These are phyloP conservation scores for Euphonia xanthogaster DNA, from an alignment of 2,797 vertebrate genomes.

Conservation along the genomic window DNA sequence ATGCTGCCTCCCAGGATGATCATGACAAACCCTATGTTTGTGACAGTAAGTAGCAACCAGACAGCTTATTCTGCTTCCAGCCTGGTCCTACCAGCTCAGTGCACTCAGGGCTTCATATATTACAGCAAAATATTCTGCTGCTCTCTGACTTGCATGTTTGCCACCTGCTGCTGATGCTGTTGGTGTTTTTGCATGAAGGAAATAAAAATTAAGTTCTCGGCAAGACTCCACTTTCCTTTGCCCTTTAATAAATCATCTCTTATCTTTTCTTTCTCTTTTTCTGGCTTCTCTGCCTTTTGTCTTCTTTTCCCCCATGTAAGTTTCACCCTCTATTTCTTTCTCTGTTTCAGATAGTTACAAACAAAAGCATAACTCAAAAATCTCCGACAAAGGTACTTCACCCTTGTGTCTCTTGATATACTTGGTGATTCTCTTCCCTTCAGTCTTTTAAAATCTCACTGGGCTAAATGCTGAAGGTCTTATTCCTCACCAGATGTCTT, in stretches of 20 bases:
- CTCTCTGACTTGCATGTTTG: not conserved
- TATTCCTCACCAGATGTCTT: not conserved
- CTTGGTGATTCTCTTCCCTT: slow-evolving; percentile 40
- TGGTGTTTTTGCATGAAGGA: slow-evolving; percentile 36
- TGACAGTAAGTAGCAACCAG: slow-evolving; percentile 88
- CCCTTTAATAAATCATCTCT: slow-evolving; percentile 13
- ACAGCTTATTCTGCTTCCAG: slow-evolving; percentile 1
- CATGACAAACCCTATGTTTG: slow-evolving; percentile 98
- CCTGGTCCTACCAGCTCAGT: not conserved
- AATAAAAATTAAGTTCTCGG: not conserved
- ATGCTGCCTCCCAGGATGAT: slow-evolving; percentile 86
- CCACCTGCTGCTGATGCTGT: not conserved
- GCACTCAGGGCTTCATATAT: not conserved
- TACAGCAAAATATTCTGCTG: slow-evolving; percentile 8
- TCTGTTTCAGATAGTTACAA: slow-evolving; percentile 91
- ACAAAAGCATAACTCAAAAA: slow-evolving; percentile 89
- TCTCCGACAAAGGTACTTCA: slow-evolving; percentile 80
- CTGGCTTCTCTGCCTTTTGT: slow-evolving; percentile 28
- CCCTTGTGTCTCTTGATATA: slow-evolving; percentile 69
- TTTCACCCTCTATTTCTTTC: slow-evolving; percentile 75
- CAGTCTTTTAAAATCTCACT: not conserved
- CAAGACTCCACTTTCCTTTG: not conserved
- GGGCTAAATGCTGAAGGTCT: slow-evolving; percentile 20
- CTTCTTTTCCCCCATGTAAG: slow-evolving; percentile 43
- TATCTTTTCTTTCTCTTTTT: not conserved